Conservation (phyloP, 2,797 vertebrate species). For the Brotula barbata region DNA sequence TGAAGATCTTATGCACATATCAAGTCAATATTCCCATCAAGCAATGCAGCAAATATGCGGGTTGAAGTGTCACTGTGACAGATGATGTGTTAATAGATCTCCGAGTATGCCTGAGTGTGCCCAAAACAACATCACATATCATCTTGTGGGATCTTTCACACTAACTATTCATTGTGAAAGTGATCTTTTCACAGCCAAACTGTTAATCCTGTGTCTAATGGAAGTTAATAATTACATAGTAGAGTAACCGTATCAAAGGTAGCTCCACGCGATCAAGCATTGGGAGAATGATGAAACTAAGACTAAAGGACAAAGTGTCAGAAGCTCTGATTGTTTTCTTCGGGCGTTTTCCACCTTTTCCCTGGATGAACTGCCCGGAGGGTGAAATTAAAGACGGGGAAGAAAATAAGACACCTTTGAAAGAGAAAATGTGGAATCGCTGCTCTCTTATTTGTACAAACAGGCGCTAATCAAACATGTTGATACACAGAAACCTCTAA, state of each 20-base stretch:
- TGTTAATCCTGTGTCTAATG: neutral
- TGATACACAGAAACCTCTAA: constrained; percentile 40
- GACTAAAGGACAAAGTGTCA: constrained; percentile 10
- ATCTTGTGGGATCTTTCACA: constrained; percentile 14
- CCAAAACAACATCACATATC: constrained; percentile 35
- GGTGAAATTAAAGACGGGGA: constrained; percentile 9
- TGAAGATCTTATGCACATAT: no score
- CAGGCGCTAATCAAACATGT: constrained; percentile 54
- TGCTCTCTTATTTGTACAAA: constrained; percentile 46
- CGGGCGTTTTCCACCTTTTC: constrained; percentile 28
- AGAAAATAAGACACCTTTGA: constrained; percentile 15
- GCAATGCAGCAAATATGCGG: no score
- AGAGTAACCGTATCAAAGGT: neutral
- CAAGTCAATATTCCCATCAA: no score
- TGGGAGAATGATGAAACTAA: neutral
- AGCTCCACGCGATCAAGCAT: neutral
- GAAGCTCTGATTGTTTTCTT: constrained; percentile 9
- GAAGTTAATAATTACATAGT: neutral
- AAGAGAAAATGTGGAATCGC: constrained; percentile 27
- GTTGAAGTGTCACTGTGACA: no score
- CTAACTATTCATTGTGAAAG: constrained; percentile 2
- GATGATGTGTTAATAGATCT: neutral
- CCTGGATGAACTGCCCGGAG: constrained; percentile 2
- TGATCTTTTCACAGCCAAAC: constrained; percentile 11
- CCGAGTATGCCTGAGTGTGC: constrained; percentile 9